phyloP scores from a whole-genome alignment of 1,140 invertebrate species.

The Ridgeia piscesae region DNA sequence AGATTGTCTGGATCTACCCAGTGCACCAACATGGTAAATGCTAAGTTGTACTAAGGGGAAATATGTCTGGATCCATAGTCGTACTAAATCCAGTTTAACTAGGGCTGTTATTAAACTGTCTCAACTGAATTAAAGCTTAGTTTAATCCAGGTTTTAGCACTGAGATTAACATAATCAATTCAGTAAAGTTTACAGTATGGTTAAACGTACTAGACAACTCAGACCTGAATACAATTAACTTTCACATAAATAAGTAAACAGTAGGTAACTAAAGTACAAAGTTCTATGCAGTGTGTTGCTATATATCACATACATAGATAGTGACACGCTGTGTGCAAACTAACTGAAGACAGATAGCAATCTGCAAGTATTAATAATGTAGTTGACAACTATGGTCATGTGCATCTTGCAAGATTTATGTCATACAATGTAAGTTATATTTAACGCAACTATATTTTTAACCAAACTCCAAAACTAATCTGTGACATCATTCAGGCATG shows the following conservation, averaged over 20 bases:
- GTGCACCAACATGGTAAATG: background rate
- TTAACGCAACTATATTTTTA: background rate
- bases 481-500: background rate
- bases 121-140: background rate
- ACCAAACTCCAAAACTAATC: background rate
- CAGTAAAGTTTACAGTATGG: background rate
- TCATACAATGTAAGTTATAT: too few relatives aligned
- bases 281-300: background rate
- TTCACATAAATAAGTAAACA: background rate
- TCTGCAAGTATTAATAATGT: background rate
- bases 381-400: background rate
- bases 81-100: background rate
- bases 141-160: background rate
- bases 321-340: background rate
- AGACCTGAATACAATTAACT: background rate
- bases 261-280: background rate
- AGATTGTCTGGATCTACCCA: too few relatives aligned
- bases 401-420: background rate
- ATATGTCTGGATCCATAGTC: background rate
- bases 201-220: background rate
- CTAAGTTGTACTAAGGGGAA: background rate
- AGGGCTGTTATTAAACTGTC: background rate
- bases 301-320: background rate
- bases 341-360: too few relatives aligned
- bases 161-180: background rate